phyloP scores from a whole-genome alignment of 2,888 invertebrate species.

The Agrilus cyanescens region DNA sequence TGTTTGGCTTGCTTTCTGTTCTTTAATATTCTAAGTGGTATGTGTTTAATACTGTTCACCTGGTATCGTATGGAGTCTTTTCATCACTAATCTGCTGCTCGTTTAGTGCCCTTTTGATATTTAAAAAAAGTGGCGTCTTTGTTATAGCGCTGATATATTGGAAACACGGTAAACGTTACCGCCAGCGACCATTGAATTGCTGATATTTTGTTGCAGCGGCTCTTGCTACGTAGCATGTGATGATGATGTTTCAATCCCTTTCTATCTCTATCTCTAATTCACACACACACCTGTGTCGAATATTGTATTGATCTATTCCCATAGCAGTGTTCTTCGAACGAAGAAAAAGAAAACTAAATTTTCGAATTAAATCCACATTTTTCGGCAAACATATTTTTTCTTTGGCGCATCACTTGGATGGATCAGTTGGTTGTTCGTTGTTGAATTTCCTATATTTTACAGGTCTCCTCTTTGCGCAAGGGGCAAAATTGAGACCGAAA shows the following conservation, averaged over 20 bases:
- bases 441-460: slow-evolving; percentile 35
- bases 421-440: slow-evolving; percentile 7
- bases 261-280: not conserved
- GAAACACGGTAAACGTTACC: too few relatives aligned
- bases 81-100: too few relatives aligned
- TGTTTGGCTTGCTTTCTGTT: too few relatives aligned
- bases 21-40: too few relatives aligned
- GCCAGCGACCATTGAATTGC: slow-evolving; percentile 16
- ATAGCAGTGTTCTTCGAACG: too few relatives aligned
- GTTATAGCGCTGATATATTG: slow-evolving; percentile 33
- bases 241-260: slow-evolving; percentile 17
- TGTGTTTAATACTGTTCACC: too few relatives aligned
- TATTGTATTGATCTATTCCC: too few relatives aligned
- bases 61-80: too few relatives aligned
- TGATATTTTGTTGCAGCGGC: slow-evolving; percentile 35
- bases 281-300: too few relatives aligned
- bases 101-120: not conserved
- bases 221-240: slow-evolving; percentile 35
- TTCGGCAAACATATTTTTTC: not conserved
- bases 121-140: slow-evolving; percentile 30
- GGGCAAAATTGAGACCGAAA: slow-evolving; percentile 56
- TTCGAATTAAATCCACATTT: not conserved
- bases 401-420: not conserved
- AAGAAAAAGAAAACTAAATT: not conserved
- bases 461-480: slow-evolving; percentile 84